Evolutionary conservation across 2,797 vertebrate species (phyloP).

Genomic region (Gymnothorax reevesii): DNA sequence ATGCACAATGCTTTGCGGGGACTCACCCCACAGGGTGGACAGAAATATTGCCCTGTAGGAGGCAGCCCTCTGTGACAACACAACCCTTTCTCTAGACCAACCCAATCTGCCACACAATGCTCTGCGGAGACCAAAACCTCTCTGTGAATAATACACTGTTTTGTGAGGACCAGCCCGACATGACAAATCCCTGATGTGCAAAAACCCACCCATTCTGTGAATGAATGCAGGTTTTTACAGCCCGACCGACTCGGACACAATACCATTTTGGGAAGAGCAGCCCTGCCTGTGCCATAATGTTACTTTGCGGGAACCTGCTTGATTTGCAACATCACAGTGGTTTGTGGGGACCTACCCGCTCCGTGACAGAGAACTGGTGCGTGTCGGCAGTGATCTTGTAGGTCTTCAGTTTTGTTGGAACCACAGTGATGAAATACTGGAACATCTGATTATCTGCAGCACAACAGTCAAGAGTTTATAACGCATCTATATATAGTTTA

Average conservation of each 20-base stretch:
- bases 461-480: background rate
- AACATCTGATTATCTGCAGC: conserved; percentile 96
- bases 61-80: conserved; percentile 34
- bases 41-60: too few species aligned
- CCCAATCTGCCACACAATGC: conserved; percentile 80
- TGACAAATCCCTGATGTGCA: background rate
- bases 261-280: background rate
- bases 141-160: background rate
- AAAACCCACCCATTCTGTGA: background rate
- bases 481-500: background rate
- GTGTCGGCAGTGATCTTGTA: conserved; percentile 81
- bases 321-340: background rate
- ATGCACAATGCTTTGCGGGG: conserved; percentile 71
- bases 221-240: background rate
- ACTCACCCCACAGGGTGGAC: background rate
- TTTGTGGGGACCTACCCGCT: conserved; percentile 61
- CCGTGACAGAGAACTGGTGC: conserved; percentile 76
- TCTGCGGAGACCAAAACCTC: conserved; percentile 69
- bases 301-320: background rate
- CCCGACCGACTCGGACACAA: background rate
- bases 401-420: conserved; percentile 95
- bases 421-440: conserved; percentile 98
- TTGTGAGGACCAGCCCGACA: background rate
- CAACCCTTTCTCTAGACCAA: conserved; percentile 71
- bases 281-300: background rate